Percentiles rank a stretch among this genome's conserved stretches.
Evolutionary conservation across 2,113 vertebrate genomes (phyloP).

Genomic region (Chionomys nivalis): DNA sequence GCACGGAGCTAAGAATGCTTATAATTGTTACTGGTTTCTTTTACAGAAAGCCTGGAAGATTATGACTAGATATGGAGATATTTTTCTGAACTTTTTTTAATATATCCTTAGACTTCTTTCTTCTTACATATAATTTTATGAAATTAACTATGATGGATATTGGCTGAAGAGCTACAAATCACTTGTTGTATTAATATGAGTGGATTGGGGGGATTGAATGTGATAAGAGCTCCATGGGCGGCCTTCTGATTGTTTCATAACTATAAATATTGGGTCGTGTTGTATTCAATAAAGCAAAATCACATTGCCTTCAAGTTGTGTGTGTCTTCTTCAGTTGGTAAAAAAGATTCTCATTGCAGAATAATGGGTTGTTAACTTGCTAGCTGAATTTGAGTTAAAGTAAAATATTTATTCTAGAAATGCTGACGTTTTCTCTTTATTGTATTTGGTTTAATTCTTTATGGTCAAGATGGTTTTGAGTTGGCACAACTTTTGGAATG

Average conservation of each 20-base stretch:
- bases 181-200: constrained; percentile 68
- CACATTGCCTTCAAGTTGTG: constrained; percentile 20
- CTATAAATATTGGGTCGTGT: constrained; percentile 78
- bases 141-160: constrained; percentile 71
- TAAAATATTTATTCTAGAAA: constrained; percentile 38
- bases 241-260: constrained; percentile 16
- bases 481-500: neutral
- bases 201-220: constrained; percentile 68
- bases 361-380: constrained; percentile 8
- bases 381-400: constrained; percentile 58
- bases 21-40: constrained; percentile 78
- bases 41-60: constrained; percentile 80
- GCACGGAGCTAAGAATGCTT: constrained; percentile 31
- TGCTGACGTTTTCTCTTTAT: constrained; percentile 25
- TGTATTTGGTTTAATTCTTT: constrained; percentile 28
- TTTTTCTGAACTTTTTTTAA: constrained; percentile 78
- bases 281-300: constrained; percentile 83
- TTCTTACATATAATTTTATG: constrained; percentile 76
- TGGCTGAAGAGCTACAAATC: constrained; percentile 73
- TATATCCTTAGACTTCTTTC: constrained; percentile 61
- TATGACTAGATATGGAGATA: constrained; percentile 73
- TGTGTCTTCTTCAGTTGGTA: neutral
- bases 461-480: neutral
- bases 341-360: neutral
- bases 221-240: constrained; percentile 57